Evolutionary conservation across 2,888 invertebrate genomes (phyloP), one percentile per base, ranked within the genome.

Genomic region (Lottia gigantea): DNA sequence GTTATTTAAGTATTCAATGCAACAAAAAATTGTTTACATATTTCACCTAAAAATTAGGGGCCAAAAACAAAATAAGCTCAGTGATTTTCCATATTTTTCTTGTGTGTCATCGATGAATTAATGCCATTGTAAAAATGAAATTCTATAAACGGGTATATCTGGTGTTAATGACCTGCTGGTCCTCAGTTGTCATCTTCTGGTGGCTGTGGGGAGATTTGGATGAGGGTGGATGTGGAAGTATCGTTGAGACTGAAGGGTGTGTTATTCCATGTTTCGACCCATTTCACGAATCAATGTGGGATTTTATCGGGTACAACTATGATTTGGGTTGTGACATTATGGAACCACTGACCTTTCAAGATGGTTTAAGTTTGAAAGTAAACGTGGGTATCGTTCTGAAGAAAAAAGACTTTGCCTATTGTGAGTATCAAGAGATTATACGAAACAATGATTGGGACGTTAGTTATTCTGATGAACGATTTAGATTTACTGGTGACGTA

Each of bases 261-360:
- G 80, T 80, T 68, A 86, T 87, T 55, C 86, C 85, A 0, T 78
- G 85, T 61, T 71, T 85, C 0, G 84, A 86, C 49, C 85, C 86
- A 0, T 84, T 82, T 68, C 85, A 84, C 67, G 65, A 70, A 0
- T 77, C 78, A 8, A 79, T 86, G 14, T 66, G 67, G 19, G 66
- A 78, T n/a, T 69, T 79, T 46, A 74, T 86, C 2, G 68, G 70
- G 6, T 76, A 76, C 14, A 76, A 76, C 7, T 74, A 71, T 1
- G 71, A 74, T 6, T 73, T 82, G 11, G 40, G 31, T 2, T 87
- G 87, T 68, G 49, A 73, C 1, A 73, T 75, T 1, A 78, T 72
- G 19, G 73, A 75, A 2, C 71, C 85, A 0, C 70, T 87, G 61
- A 85, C 85, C 0, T 85, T 82, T 67, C 78, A 78, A 61, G 80